Base-by-base conservation (phyloP, 2,113 vertebrate genomes). In the Aptenodytes forsteri region DNA sequence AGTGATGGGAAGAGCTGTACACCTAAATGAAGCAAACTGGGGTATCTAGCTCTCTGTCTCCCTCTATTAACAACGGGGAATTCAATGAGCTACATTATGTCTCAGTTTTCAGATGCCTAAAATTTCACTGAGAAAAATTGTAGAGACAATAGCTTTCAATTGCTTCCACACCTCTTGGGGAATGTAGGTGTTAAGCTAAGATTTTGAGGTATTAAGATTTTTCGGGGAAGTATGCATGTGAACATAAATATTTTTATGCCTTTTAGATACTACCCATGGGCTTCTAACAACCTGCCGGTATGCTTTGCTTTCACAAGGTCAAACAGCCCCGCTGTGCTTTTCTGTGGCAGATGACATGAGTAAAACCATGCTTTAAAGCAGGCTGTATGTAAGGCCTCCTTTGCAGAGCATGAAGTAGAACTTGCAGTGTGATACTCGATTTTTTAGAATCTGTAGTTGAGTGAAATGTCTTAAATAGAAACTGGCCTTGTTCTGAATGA, bases 381-480 rank as follows among this genome's bases (percentile, higher is more conserved):
- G 26, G 26, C 71, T 77, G 25, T 11, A 10, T 16, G 23, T 44
- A 16, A 75, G 50, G 12, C 30, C 27, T 66, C 72, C 40, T 82
- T 70, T 91, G 44, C 73, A 89, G 78, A 90, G 50, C 14, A 0
- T 86, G 79, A 94, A 95, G 49, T 64, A 77, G 65, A 89, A 40
- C 46, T 17, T 65, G 5, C 2, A 46, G 44, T 13, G 40, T 44
- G 83, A 83, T 38, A 87, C 61, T 90, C 71, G 42, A 38, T 86
- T 49, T 88, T 89, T 81, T 65, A 76, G 70, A 56, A 85, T 80
- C 58, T 92, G 23, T 65, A 90, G 59, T 73, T 93, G 86, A 93
- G 73, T 88, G 69, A 90, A 94, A 70, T 44, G 29, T 81, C 80
- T 90, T 84, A 80, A 95, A 80, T 66, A 76, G 83, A 91, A 89